Percentiles rank a stretch among this genome's conserved stretches.
These are phyloP conservation scores for Drosophila fulvimacula DNA, from an alignment of 2,888 invertebrate species.

Conservation along the genomic window DNA sequence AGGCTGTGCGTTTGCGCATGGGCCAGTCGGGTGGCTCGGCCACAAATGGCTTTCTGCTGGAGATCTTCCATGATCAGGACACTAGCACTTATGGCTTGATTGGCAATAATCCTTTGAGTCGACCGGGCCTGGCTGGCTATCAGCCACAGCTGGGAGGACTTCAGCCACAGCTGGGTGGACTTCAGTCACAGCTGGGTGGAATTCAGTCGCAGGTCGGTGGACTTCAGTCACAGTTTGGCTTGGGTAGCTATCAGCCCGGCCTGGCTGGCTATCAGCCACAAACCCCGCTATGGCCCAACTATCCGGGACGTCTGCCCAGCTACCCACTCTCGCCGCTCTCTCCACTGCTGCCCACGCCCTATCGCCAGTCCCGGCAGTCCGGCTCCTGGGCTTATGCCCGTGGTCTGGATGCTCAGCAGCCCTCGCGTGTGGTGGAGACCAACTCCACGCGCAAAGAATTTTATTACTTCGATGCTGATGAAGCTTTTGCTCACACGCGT, in stretches of 20 bases:
- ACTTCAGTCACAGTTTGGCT: slow-evolving; percentile 19
- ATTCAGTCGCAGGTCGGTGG: slow-evolving; percentile 44
- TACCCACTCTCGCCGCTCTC: slow-evolving; percentile 30
- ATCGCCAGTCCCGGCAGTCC: slow-evolving; percentile 61
- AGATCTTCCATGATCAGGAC: slow-evolving; percentile 87
- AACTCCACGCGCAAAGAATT: slow-evolving; percentile 82
- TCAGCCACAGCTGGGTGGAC: slow-evolving; percentile 45
- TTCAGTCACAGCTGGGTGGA: slow-evolving; percentile 45
- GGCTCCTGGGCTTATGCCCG: slow-evolving; percentile 55
- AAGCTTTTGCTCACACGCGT: slow-evolving; percentile 54
- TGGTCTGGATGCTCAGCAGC: slow-evolving; percentile 71
- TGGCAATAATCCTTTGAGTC: slow-evolving; percentile 10
- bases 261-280: slow-evolving; percentile 19
- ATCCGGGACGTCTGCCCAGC: slow-evolving; percentile 26
- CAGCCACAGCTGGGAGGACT: slow-evolving; percentile 27
- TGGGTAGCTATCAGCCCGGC: not conserved
- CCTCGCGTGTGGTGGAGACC: slow-evolving; percentile 77
- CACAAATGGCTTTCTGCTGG: slow-evolving; percentile 86
- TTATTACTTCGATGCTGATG: slow-evolving; percentile 76
- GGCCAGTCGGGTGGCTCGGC: slow-evolving; percentile 84
- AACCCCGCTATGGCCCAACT: slow-evolving; percentile 28
- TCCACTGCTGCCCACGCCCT: slow-evolving; percentile 51
- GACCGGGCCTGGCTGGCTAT: not conserved
- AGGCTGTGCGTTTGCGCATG: slow-evolving; percentile 85
- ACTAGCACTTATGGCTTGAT: slow-evolving; percentile 52